Evolutionary conservation across 2,888 invertebrate genomes (phyloP), one percentile per base, ranked within the genome.

Genomic region (Yponomeuta malinellus): DNA sequence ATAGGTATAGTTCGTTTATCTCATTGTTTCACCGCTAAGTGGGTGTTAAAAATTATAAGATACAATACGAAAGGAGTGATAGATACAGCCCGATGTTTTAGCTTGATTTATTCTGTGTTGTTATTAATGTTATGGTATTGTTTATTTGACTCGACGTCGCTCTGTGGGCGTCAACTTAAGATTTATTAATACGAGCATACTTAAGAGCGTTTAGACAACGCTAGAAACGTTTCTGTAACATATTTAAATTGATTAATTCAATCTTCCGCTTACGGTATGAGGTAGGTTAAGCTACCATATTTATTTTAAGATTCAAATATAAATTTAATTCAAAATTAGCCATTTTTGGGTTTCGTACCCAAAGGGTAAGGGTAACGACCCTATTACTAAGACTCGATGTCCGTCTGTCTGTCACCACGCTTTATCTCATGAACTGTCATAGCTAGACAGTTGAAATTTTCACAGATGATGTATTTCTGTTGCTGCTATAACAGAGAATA

Each of bases 41-140:
- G 90, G 91, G 90, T 89, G 90, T 91, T 90, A 89, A 90, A 90
- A 91, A 91, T 87, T 82, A 85, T 86, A 88, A 88, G 85, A 85
- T 84, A 81, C 76, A 84, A 78, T 78, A 79, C 82, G 79, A 81
- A 84, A 86, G 85, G 83, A 86, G 85, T 85, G 89, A 88, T 85
- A 89, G 89, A 89, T 82, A 84, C 88, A 84, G 85, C 76, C 82
- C 79, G 83, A 83, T 85, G 86, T 85, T 80, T 79, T 74, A 78
- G 82, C 81, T 83, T 91, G 90, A 92, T 91, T 90, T 90, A 91
- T 88, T 80, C 84, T 81, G 86, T 88, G 88, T 88, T 87, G 83
- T 82, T 79, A 78, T 81, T 79, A 83, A 78, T 85, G 87, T 87
- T 81, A 74, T 80, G 82, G 85, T 83, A 88, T 90, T 90, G 90